Evolutionary conservation across 2,113 vertebrate species (phyloP), one percentile per base, ranked within the genome.

Genomic region (Eretmochelys imbricata): DNA sequence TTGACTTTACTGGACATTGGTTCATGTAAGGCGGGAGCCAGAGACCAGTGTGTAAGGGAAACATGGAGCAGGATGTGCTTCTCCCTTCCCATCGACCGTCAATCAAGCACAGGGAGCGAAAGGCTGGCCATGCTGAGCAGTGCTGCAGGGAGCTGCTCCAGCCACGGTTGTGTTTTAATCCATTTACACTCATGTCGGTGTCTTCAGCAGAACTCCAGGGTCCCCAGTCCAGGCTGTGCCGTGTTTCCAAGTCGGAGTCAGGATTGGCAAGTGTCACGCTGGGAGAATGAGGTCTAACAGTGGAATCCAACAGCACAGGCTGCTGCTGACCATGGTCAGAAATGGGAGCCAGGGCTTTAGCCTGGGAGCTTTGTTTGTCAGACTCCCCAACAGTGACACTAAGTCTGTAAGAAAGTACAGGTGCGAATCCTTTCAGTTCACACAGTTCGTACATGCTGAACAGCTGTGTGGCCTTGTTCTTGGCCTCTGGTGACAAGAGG

Each of bases 401-500:
- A 54, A 46, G 27, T 7, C 62, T 51, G 10, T 5, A 89, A 76
- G 42, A 89, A 82, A 90, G 19, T 10, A 10, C 83, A 53, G 48
- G 25, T 12, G 50, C 25, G 49, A 84, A 82, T 24, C 38, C 14
- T 94, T 95, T 93, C 8, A 42, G 11, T 24, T 3, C 11, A 2
- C 5, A 1, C 22, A 82, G 65, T 16, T 80, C 3, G 42, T 93
- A 86, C 8, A 1, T 0, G 3, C 89, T 65, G 91, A 83, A 89
- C 87, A 9, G 0, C 25, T 10, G 82, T 38, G 88, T 88, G 87
- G 82, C 87, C 35, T 89, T 54, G 50, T 90, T 93, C 48, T 94
- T 96, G 82, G 85, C 96, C 89, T 94, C 82, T 84, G 38, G 72
- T 84, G 84, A 88, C 93, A 93, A 91, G 95, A 93, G 82, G 90